Conservation (phyloP, 1,140 invertebrate species). For the Panulirus ornatus region DNA sequence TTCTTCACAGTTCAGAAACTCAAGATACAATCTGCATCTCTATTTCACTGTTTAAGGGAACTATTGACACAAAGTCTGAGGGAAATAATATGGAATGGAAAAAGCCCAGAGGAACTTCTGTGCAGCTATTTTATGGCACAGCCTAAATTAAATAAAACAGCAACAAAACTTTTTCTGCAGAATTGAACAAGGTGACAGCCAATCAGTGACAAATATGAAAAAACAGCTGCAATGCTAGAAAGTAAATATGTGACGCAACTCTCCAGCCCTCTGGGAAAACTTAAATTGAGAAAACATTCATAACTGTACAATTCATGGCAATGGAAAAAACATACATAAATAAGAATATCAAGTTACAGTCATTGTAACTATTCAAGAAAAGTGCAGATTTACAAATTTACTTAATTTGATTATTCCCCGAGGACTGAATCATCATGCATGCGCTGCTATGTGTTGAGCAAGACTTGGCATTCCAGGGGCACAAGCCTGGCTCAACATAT, state of each 20-base stretch:
- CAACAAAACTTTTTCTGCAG: slow-evolving; percentile 18
- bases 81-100: slow-evolving; percentile 49
- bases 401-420: slow-evolving; percentile 30
- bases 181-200: slow-evolving; percentile 37
- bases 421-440: slow-evolving; percentile 53
- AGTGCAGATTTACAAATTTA: neutral
- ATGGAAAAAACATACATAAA: neutral
- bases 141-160: neutral
- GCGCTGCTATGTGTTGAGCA: slow-evolving; percentile 59
- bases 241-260: slow-evolving; percentile 61
- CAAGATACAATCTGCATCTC: slow-evolving; percentile 72
- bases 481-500: slow-evolving; percentile 65
- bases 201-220: slow-evolving; percentile 60
- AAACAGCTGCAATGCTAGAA: slow-evolving; percentile 65
- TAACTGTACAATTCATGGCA: neutral
- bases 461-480: slow-evolving; percentile 47
- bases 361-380: neutral
- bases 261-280: slow-evolving; percentile 59
- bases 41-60: slow-evolving; percentile 60
- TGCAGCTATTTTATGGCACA: slow-evolving; percentile 40
- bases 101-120: slow-evolving; percentile 60
- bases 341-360: neutral
- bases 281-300: neutral
- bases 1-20: slow-evolving; percentile 72
- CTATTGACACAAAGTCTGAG: slow-evolving; percentile 70